Conservation (phyloP, 2,113 vertebrate species). For the Dolichotis patagonum region DNA sequence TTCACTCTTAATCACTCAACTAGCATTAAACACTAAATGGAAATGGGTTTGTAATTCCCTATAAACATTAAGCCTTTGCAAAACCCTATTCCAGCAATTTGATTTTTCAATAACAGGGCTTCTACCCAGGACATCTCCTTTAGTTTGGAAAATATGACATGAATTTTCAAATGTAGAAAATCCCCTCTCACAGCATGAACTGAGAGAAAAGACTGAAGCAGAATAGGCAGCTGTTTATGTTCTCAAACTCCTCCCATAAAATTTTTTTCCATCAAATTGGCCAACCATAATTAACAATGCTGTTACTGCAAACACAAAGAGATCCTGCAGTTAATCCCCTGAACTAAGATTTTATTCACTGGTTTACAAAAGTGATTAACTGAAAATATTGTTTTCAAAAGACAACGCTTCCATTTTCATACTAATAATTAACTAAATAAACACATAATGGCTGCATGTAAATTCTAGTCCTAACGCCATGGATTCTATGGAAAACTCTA, state of each 20-base stretch:
- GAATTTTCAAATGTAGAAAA: conserved; percentile 30
- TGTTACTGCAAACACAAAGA: background rate
- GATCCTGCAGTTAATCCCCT: background rate
- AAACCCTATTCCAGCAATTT: conserved; percentile 42
- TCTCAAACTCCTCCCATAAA: conserved; percentile 38
- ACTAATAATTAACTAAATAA: conserved; percentile 39
- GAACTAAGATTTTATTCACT: conserved; percentile 37
- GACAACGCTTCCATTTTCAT: background rate
- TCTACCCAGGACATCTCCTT: background rate
- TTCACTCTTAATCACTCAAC: conserved; percentile 54
- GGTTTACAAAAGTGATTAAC: conserved; percentile 22
- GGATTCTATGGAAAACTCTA: conserved; percentile 2
- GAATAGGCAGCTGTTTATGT: conserved; percentile 26
- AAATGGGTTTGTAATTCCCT: conserved; percentile 53
- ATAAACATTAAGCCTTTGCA: conserved; percentile 21
- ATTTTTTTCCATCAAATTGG: background rate
- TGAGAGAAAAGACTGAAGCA: background rate
- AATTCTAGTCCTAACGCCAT: background rate
- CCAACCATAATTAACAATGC: conserved; percentile 32
- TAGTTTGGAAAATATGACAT: background rate
- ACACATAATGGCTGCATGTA: background rate
- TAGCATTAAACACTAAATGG: conserved; percentile 23
- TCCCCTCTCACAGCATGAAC: background rate
- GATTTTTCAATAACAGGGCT: conserved; percentile 47
- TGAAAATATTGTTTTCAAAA: conserved; percentile 43